These are phyloP conservation scores for Fistularia tabacaria DNA, from an alignment of 2,797 vertebrate species.

Conservation along the genomic window DNA sequence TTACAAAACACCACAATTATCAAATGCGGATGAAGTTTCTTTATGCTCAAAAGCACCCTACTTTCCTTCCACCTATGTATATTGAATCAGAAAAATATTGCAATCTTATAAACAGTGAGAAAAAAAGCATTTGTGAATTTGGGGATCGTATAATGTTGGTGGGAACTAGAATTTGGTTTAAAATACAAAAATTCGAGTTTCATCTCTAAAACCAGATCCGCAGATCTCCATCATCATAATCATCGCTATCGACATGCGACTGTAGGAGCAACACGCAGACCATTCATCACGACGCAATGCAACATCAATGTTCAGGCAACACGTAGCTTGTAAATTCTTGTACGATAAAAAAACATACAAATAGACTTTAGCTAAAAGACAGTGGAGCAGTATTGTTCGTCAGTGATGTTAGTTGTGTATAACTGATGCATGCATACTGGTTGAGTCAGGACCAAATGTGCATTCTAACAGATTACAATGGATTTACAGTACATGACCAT, in stretches of 20 bases:
- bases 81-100: no score
- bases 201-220: constrained; percentile 14
- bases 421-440: constrained; percentile 51
- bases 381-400: constrained; percentile 52
- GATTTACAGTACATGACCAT: constrained; percentile 24
- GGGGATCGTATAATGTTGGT: constrained; percentile 47
- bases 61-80: no score
- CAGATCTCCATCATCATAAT: constrained; percentile 25
- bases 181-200: constrained; percentile 27
- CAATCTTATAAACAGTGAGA: constrained; percentile 5
- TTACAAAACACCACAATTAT: constrained; percentile 4
- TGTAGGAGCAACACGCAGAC: neutral
- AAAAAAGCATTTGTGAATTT: constrained; percentile 38
- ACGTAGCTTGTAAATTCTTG: constrained; percentile 48
- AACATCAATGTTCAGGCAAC: constrained; percentile 22
- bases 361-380: constrained; percentile 12
- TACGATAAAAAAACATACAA: constrained; percentile 39
- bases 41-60: neutral
- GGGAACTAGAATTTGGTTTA: constrained; percentile 51
- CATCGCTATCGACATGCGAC: neutral
- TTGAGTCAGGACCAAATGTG: constrained; percentile 71
- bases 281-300: constrained; percentile 15
- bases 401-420: constrained; percentile 32
- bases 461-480: constrained; percentile 38
- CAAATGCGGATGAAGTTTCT: no score